Percentiles rank a stretch among this genome's conserved stretches.
phyloP scores from a whole-genome alignment of 2,888 invertebrate genomes.

The Xanthorhoe designata region DNA sequence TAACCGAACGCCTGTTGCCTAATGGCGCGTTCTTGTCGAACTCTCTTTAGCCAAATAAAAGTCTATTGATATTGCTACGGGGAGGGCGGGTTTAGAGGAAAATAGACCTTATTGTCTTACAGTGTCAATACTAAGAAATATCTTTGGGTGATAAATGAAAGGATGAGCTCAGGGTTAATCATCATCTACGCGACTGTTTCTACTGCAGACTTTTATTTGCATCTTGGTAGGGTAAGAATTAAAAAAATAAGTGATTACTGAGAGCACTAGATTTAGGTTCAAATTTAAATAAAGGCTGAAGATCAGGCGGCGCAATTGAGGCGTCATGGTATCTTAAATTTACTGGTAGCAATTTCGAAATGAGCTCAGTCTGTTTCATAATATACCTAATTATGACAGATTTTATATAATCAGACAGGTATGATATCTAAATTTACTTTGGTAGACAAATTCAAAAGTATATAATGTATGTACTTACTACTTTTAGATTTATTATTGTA shows the following conservation, averaged over 20 bases:
- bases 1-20: constrained; percentile 65
- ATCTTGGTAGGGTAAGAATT: background rate
- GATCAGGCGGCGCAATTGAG: too few species aligned
- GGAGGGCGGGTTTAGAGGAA: constrained; percentile 21
- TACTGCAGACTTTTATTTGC: background rate
- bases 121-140: constrained; percentile 3
- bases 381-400: too few species aligned
- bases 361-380: too few species aligned
- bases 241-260: background rate
- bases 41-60: constrained; percentile 50
- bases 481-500: too few species aligned
- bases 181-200: background rate
- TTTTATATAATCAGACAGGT: too few species aligned
- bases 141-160: background rate
- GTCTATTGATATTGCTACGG: constrained; percentile 37
- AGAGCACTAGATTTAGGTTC: too few species aligned
- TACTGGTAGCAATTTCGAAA: too few species aligned
- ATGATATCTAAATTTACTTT: too few species aligned
- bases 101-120: constrained; percentile 28
- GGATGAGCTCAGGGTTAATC: background rate
- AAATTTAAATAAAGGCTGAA: too few species aligned
- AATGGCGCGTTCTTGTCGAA: constrained; percentile 66
- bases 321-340: too few species aligned
- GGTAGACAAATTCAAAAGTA: too few species aligned
- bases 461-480: too few species aligned